Conservation (phyloP, 2,888 invertebrate genomes). For the Andrena dorsata region DNA sequence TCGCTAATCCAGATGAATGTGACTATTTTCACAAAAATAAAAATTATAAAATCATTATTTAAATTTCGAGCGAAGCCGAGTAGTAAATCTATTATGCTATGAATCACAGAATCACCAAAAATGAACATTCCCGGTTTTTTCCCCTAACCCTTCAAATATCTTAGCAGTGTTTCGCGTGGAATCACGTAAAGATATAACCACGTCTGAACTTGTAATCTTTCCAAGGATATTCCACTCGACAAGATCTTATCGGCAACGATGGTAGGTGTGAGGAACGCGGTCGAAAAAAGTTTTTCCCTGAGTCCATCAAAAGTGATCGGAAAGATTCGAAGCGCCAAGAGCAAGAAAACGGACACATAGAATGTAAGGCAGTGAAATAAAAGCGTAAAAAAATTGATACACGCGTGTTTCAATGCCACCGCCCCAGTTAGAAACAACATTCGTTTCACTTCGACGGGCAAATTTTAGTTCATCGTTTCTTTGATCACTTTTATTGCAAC, state of each 20-base stretch:
- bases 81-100: too few relatives aligned
- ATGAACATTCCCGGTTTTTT: too few relatives aligned
- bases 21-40: too few relatives aligned
- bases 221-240: background rate
- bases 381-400: background rate
- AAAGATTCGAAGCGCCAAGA: background rate
- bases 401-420: slow-evolving; percentile 40
- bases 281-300: slow-evolving; percentile 1
- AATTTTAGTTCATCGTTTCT: slow-evolving; percentile 52
- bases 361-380: slow-evolving; percentile 2
- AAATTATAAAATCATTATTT: too few relatives aligned
- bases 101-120: too few relatives aligned
- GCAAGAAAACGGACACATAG: background rate
- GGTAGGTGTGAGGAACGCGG: background rate
- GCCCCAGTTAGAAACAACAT: background rate
- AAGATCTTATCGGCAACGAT: background rate
- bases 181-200: background rate
- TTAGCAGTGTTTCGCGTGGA: background rate
- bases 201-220: background rate
- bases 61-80: too few relatives aligned
- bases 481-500: background rate
- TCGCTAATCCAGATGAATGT: too few relatives aligned
- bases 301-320: background rate
- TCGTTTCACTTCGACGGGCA: slow-evolving; percentile 32
- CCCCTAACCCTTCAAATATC: too few relatives aligned